These are phyloP conservation scores for Solenodon paradoxus DNA, from an alignment of 2,113 vertebrate species.

Conservation along the genomic window DNA sequence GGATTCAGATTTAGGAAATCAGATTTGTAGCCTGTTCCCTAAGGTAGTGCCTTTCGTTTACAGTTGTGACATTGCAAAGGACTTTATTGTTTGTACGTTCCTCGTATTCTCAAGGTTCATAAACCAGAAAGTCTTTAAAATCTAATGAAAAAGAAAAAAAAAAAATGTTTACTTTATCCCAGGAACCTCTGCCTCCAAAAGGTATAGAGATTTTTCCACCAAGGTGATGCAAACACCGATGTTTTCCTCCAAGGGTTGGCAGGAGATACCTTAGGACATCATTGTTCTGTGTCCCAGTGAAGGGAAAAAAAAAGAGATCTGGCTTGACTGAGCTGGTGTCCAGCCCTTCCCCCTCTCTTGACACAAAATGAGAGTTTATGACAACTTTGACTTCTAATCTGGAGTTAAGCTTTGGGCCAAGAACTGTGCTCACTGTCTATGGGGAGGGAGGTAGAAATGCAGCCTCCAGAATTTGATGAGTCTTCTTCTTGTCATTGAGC, in stretches of 20 bases:
- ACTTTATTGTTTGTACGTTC: not conserved
- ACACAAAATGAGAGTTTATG: rapidly evolving
- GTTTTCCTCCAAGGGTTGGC: not conserved
- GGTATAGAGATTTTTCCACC: not conserved
- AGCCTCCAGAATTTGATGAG: not conserved
- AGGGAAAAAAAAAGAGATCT: not conserved
- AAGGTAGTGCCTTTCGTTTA: not conserved
- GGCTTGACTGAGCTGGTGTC: not conserved
- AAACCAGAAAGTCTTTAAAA: not conserved
- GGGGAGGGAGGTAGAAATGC: not conserved
- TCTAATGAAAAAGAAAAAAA: not conserved
- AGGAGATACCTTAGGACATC: not conserved
- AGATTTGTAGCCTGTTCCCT: not conserved
- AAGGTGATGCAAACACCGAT: not conserved
- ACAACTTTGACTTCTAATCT: not conserved
- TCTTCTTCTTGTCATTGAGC: not conserved
- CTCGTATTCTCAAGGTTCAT: not conserved
- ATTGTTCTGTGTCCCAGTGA: not conserved
- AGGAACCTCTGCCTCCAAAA: not conserved
- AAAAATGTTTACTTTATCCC: not conserved
- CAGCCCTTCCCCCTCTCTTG: not conserved
- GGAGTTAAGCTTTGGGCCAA: not conserved
- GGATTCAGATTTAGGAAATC: not conserved
- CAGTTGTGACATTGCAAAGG: not conserved
- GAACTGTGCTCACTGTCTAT: not conserved